These are phyloP conservation scores for Montipora efflorescens DNA, from an alignment of 64 coral and sea anemone genomes.

Conservation along the genomic window DNA sequence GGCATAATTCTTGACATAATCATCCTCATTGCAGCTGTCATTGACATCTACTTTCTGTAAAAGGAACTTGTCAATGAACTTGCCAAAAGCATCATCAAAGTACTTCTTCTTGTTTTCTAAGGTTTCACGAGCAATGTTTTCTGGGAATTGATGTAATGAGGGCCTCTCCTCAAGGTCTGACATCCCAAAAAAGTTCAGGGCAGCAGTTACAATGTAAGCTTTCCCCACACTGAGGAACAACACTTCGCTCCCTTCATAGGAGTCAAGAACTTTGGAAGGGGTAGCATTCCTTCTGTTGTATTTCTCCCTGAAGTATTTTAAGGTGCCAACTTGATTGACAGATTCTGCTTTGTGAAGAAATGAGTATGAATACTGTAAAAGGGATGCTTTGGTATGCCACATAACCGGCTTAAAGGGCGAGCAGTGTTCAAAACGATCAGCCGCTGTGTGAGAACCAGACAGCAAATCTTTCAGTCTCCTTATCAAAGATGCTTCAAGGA, in stretches of 20 bases:
- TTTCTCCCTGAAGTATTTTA: slow-evolving; percentile 46
- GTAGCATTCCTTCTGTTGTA: slow-evolving; percentile 60
- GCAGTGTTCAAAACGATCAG: slow-evolving; percentile 84
- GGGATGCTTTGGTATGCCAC: slow-evolving; percentile 80
- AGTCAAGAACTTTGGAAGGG: slow-evolving; percentile 74
- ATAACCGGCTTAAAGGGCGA: slow-evolving; percentile 79
- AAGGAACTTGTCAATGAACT: slow-evolving; percentile 71
- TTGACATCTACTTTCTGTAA: slow-evolving; percentile 49
- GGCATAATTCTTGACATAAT: slow-evolving; percentile 76
- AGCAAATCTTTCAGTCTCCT: slow-evolving; percentile 53
- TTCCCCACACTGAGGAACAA: slow-evolving; percentile 78
- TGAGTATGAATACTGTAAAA: slow-evolving; percentile 74
- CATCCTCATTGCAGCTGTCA: slow-evolving; percentile 11
- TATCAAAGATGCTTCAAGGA: no score
- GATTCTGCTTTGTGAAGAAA: slow-evolving; percentile 77
- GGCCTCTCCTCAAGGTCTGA: slow-evolving; percentile 47
- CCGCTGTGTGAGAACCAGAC: slow-evolving; percentile 65
- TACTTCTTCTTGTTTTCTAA: slow-evolving; percentile 58
- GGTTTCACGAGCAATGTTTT: slow-evolving; percentile 19
- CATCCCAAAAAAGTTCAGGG: slow-evolving; percentile 74
- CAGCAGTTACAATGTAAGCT: slow-evolving; percentile 69
- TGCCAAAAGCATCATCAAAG: slow-evolving; percentile 56
- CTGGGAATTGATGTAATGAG: slow-evolving; percentile 36
- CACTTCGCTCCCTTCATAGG: slow-evolving; percentile 76
- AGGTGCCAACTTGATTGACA: slow-evolving; percentile 68